A percentile compares a stretch with the other conserved stretches of the same genome.
phyloP scores from a whole-genome alignment of 2,113 vertebrate genomes.

The Osmerus mordax region DNA sequence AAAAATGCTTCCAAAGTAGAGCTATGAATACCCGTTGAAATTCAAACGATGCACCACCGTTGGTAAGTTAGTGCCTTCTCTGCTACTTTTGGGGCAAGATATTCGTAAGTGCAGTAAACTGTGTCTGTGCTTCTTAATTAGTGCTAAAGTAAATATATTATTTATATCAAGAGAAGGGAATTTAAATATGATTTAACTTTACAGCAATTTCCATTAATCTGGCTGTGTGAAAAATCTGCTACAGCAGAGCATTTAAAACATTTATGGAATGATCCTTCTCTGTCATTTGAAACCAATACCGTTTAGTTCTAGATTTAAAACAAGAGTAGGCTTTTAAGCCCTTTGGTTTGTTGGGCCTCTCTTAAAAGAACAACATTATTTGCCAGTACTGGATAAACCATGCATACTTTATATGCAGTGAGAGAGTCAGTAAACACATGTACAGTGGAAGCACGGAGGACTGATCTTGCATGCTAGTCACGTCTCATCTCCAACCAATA shows the following conservation, averaged over 20 bases:
- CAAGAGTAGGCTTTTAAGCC: neutral
- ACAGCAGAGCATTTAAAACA: neutral
- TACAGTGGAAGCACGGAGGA: slow-evolving; percentile 24
- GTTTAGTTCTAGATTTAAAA: neutral
- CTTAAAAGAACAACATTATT: neutral
- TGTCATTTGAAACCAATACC: neutral
- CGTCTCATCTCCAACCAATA: slow-evolving; percentile 35
- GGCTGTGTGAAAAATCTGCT: slow-evolving; percentile 17
- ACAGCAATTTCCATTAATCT: slow-evolving; percentile 1
- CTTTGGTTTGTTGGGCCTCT: neutral
- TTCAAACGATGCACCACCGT: slow-evolving; percentile 45
- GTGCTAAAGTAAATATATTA: slow-evolving; percentile 8
- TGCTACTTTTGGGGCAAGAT: slow-evolving; percentile 48
- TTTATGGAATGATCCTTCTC: neutral
- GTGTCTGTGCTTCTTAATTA: slow-evolving; percentile 51
- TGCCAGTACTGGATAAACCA: neutral
- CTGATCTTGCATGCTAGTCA: slow-evolving; percentile 50
- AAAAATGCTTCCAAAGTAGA: slow-evolving; percentile 41
- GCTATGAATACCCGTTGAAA: slow-evolving; percentile 62
- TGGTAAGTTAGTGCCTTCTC: slow-evolving; percentile 52
- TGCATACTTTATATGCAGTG: slow-evolving; percentile 9
- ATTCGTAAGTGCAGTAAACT: slow-evolving; percentile 49
- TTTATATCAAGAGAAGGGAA: no score
- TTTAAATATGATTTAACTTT: slow-evolving; percentile 56
- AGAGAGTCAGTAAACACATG: slow-evolving; percentile 24